Conservation (phyloP, 2,888 invertebrate species). For the Lasioglossum vierecki region DNA sequence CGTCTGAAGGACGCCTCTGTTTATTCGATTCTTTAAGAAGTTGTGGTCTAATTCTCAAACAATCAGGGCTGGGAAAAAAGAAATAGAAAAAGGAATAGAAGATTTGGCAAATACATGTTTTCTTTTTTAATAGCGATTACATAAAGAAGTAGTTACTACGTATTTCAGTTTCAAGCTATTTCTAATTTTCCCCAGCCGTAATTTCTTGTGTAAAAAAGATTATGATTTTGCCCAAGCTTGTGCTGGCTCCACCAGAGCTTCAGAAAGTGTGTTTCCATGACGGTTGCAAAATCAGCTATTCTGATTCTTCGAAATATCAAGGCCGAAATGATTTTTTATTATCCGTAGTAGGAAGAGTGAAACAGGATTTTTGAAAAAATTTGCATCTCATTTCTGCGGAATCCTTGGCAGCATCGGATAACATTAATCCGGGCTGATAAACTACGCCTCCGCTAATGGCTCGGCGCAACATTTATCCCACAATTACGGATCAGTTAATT, state of each 20-base stretch:
- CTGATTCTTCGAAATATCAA: neutral
- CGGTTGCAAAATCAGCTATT: neutral
- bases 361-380: neutral
- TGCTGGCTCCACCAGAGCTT: neutral
- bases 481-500: slow-evolving; percentile 26
- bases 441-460: neutral
- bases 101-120: too few species aligned
- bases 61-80: neutral
- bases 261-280: neutral
- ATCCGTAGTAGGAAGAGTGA: neutral
- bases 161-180: too few species aligned
- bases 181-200: neutral
- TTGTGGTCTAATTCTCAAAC: neutral
- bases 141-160: too few species aligned
- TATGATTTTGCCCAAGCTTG: neutral
- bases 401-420: neutral
- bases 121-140: too few species aligned
- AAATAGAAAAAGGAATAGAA: too few species aligned
- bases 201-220: neutral
- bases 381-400: neutral
- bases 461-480: slow-evolving; percentile 23
- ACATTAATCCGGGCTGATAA: neutral
- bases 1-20: neutral
- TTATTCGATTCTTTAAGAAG: neutral
- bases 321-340: neutral